These are phyloP conservation scores for Macropus fuliginosus DNA, from an alignment of 2,797 vertebrate genomes.

Conservation along the genomic window DNA sequence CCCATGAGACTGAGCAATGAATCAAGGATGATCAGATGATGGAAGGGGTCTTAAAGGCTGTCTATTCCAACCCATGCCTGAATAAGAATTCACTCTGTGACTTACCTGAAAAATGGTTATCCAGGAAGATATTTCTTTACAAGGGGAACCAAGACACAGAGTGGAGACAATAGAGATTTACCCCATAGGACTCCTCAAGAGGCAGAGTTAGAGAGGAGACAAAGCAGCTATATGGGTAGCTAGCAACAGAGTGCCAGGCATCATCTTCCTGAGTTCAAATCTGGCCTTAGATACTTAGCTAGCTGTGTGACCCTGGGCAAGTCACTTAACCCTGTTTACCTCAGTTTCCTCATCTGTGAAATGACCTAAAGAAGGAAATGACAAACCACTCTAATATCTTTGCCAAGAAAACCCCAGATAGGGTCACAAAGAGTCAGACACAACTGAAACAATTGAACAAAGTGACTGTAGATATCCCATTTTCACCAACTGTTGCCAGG, in stretches of 20 bases:
- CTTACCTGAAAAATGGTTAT: background rate
- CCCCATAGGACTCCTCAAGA: background rate
- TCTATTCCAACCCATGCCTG: too few relatives aligned
- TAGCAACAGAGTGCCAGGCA: too few relatives aligned
- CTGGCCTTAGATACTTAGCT: background rate
- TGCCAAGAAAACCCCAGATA: background rate
- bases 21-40: background rate
- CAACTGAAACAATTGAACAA: too few relatives aligned
- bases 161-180: background rate
- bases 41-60: background rate
- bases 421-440: too few relatives aligned
- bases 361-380: background rate
- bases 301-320: background rate
- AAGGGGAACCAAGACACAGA: background rate
- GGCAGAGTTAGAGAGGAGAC: background rate
- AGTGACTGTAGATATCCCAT: background rate
- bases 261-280: background rate
- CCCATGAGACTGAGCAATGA: background rate
- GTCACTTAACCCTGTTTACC: background rate
- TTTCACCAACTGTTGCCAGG: background rate
- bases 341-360: background rate
- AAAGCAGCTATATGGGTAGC: background rate
- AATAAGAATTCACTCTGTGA: background rate
- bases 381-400: background rate
- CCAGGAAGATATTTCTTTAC: background rate